phyloP scores from a whole-genome alignment of 23 tunicate genomes.

The Clavelina lepadiformis region DNA sequence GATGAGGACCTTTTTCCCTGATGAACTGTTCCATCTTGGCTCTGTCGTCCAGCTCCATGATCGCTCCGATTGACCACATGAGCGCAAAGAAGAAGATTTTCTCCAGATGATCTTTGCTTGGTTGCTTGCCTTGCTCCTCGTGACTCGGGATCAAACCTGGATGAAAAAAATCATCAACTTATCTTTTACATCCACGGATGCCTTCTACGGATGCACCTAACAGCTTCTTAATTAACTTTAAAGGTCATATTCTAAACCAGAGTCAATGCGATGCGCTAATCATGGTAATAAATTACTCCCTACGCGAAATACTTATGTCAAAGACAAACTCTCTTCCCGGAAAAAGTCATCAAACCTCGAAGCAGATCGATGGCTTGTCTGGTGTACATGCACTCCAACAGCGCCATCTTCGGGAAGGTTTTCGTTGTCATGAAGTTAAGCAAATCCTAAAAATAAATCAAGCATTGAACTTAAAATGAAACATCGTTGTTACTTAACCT shows the following conservation, averaged over 20 bases:
- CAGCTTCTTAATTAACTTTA: not conserved
- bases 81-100: conserved; percentile 87
- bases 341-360: conserved; percentile 67
- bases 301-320: no score
- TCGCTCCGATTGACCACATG: conserved; percentile 98
- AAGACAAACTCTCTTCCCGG: no score
- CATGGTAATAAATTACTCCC: no score
- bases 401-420: conserved; percentile 80
- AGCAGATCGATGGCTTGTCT: conserved; percentile 96
- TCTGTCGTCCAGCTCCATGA: conserved; percentile 95
- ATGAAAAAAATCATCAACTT: no score
- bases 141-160: conserved; percentile 93
- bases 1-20: conserved; percentile 34
- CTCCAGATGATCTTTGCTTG: conserved; percentile 51
- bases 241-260: no score
- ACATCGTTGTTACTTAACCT: no score
- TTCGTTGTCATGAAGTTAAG: conserved; percentile 46
- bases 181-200: no score
- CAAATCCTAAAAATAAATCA: conserved; percentile 30
- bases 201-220: not conserved
- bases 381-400: conserved; percentile 99
- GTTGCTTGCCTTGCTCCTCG: conserved; percentile 63
- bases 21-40: conserved; percentile 89
- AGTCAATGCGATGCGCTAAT: no score
- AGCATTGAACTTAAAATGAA: no score